Base-by-base conservation (phyloP, 92 coral and sea anemone genomes). In the Umimayanthus chanpuru region DNA sequence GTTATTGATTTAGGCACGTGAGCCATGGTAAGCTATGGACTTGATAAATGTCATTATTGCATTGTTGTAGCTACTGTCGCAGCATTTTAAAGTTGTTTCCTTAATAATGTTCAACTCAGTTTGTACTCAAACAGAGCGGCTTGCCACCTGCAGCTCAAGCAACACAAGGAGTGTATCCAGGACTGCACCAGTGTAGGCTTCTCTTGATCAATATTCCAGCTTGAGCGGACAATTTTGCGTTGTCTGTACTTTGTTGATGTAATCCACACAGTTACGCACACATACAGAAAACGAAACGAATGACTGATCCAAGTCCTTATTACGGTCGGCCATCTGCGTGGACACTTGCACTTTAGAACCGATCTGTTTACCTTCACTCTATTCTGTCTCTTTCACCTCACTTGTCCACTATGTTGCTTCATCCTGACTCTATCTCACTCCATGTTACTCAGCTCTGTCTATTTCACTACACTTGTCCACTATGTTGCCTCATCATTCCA, bases 111-210 rank as follows among this genome's bases (percentile, higher is more conserved):
- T 78, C 47, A 9, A 21, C 20, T 5, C 83, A 96, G 94, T 28
- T 85, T 96, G 70, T 94, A 85, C 85, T 96, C 99, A n/a, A 96
- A 96, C 86, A 91, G 99, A 66, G 99, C 99, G 53, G 99, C 99
- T 0, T 96, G 98, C 70, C 99, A 96, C 81, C 97, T 96, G 43
- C 97, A 95, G 73, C 80, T 96, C 74, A 96, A 94, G 74, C 99
- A 96, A 78, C 94, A 91, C 92, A 95, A 81, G 73, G 99, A 96
- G 85, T 95, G 98, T 77, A 84, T 92, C 14, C 99, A 96, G 78
- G 99, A 96, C 81, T 95, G 99, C 66, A 92, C 97, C 20, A 88
- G 94, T 89, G 98, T 96, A 85, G 80, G 98, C 89, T 6, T 70
- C 23, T 1, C 28, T 43, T 38, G 6, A 6, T 58, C 5, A 10